A percentile compares a stretch with the other conserved stretches of the same genome.
phyloP scores from a whole-genome alignment of 2,888 invertebrate species.

The Pristionchus japonicus region DNA sequence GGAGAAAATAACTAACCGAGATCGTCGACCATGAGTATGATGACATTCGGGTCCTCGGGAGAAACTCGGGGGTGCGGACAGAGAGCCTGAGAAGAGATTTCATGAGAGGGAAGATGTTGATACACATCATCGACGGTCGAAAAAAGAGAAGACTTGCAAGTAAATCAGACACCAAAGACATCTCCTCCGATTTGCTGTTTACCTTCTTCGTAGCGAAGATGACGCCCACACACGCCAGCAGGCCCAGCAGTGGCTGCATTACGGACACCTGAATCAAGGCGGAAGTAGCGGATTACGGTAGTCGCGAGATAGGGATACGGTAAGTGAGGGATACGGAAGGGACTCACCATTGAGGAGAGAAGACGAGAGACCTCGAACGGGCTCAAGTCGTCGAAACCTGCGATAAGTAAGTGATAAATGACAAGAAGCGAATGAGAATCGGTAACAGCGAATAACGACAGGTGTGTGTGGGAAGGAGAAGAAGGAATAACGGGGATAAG shows the following conservation, averaged over 20 bases:
- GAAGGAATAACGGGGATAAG: neutral
- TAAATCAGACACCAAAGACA: too few relatives aligned
- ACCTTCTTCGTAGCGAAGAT: neutral
- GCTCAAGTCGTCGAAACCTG: too few relatives aligned
- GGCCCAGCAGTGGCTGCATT: neutral
- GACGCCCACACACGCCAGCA: neutral
- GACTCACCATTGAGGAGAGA: neutral
- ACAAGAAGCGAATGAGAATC: too few relatives aligned
- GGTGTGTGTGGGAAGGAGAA: neutral
- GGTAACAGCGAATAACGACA: too few relatives aligned
- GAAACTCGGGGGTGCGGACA: slow-evolving; percentile 50
- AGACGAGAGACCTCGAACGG: too few relatives aligned
- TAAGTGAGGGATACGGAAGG: neutral
- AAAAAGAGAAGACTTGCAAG: too few relatives aligned
- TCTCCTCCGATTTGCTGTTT: neutral
- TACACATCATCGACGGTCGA: too few relatives aligned
- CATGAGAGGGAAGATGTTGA: too few relatives aligned
- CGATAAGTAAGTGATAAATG: too few relatives aligned
- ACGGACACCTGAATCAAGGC: neutral
- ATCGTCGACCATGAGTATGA: slow-evolving; percentile 79
- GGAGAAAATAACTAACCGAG: slow-evolving; percentile 72
- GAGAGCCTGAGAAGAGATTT: neutral
- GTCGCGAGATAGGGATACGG: neutral
- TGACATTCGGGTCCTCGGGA: slow-evolving; percentile 76
- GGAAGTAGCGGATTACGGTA: neutral